Evolutionary conservation across 2,797 vertebrate species (phyloP).

Genomic region (Dendrocincla fuliginosa): DNA sequence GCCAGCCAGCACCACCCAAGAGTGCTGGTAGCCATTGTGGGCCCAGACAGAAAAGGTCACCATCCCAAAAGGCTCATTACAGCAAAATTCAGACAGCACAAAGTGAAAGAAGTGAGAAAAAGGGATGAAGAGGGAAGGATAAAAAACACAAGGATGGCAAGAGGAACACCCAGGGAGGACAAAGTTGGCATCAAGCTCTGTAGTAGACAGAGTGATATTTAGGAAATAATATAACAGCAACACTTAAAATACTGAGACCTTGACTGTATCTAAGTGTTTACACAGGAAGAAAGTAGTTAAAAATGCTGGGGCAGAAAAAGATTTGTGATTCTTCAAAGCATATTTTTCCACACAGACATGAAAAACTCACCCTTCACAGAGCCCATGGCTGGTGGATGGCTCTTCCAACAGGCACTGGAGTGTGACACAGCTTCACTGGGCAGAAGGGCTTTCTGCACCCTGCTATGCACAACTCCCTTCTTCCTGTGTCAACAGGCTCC

Average conservation of each 20-base stretch:
- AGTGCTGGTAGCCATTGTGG: not conserved
- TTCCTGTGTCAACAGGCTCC: not conserved
- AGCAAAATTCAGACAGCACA: not conserved
- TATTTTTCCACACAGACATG: not conserved
- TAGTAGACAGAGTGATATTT: rapidly evolving
- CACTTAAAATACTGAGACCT: not conserved
- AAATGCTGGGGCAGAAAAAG: not conserved
- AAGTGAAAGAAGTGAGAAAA: not conserved
- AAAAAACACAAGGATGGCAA: not conserved
- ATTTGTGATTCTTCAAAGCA: not conserved
- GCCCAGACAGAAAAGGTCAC: not conserved
- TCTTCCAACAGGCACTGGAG: not conserved
- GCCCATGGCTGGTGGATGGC: not conserved
- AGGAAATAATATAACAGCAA: not conserved
- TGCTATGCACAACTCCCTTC: not conserved
- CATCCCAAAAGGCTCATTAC: not conserved
- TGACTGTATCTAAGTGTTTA: not conserved
- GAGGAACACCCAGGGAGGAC: not conserved
- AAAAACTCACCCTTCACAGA: not conserved
- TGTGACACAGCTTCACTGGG: not conserved
- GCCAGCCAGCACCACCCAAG: not conserved
- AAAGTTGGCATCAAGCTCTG: not conserved
- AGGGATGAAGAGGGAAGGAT: not conserved
- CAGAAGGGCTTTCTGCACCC: not conserved
- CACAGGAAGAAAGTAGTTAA: not conserved